A percentile compares a stretch with the other conserved stretches of the same genome.
phyloP scores from a whole-genome alignment of 2,888 invertebrate genomes.

The Drosophila formosana region DNA sequence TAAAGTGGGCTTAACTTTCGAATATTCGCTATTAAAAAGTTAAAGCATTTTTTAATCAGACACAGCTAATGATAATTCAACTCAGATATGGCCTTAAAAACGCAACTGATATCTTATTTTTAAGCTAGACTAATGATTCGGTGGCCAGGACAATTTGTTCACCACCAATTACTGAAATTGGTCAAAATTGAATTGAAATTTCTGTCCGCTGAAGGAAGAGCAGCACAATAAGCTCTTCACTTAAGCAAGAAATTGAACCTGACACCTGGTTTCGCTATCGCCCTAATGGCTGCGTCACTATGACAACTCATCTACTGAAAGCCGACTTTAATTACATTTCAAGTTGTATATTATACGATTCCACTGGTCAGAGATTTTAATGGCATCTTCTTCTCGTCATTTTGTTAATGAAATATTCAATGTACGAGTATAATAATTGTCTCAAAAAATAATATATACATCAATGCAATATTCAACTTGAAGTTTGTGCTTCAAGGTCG shows the following conservation, averaged over 20 bases:
- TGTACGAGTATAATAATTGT: too few relatives aligned
- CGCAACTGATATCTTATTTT: neutral
- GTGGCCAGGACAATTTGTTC: neutral
- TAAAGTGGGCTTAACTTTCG: neutral
- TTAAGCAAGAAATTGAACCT: neutral
- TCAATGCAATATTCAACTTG: too few relatives aligned
- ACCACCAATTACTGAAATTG: neutral
- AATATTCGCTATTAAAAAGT: neutral
- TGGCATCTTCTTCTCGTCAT: too few relatives aligned
- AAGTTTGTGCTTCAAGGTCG: neutral
- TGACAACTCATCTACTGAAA: neutral
- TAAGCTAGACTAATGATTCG: neutral
- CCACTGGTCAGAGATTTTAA: too few relatives aligned
- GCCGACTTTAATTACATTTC: neutral
- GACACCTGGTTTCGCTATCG: neutral
- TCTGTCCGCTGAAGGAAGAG: slow-evolving; percentile 11
- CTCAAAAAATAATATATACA: too few relatives aligned
- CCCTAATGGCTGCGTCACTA: neutral
- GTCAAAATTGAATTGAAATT: neutral
- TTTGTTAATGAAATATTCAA: too few relatives aligned
- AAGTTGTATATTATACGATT: neutral
- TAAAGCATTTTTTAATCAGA: neutral
- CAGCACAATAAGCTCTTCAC: neutral
- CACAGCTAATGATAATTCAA: neutral
- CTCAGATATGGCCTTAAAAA: neutral